phyloP scores from a whole-genome alignment of 2,113 vertebrate genomes.

The Gymnogyps californianus region DNA sequence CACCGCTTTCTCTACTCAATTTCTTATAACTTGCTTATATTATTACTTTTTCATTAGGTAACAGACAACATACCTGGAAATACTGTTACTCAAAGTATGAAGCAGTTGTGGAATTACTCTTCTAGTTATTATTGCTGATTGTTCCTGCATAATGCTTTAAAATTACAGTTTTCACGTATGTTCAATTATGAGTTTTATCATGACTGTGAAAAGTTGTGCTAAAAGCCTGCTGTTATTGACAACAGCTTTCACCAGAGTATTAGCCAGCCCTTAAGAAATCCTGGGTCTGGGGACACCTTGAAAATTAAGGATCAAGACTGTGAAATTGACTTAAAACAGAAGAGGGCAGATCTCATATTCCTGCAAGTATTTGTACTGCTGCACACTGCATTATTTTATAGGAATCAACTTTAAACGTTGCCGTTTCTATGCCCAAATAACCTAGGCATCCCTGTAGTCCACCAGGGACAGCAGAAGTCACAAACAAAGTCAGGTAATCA shows the following conservation, averaged over 20 bases:
- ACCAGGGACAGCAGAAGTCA: not conserved
- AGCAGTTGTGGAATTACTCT: not conserved
- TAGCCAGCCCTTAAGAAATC: not conserved
- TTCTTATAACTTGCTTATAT: not conserved
- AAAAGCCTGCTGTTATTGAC: not conserved
- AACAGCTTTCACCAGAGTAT: not conserved
- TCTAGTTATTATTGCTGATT: not conserved
- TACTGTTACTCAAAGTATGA: not conserved
- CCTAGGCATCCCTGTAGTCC: not conserved
- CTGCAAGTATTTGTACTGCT: not conserved
- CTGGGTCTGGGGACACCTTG: not conserved
- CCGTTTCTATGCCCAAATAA: not conserved
- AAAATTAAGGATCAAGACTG: not conserved
- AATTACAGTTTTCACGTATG: not conserved
- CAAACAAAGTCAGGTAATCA: not conserved
- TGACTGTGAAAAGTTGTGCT: not conserved
- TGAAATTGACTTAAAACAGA: constrained; percentile 25
- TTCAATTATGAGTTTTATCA: not conserved
- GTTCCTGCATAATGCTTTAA: not conserved
- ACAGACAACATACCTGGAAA: not conserved
- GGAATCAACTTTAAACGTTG: not conserved
- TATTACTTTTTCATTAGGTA: not conserved
- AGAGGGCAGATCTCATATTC: not conserved
- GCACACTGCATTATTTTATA: not conserved
- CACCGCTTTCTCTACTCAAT: not conserved